Conservation (phyloP, 2,797 vertebrate species). For the Acipenser transmontanus region DNA sequence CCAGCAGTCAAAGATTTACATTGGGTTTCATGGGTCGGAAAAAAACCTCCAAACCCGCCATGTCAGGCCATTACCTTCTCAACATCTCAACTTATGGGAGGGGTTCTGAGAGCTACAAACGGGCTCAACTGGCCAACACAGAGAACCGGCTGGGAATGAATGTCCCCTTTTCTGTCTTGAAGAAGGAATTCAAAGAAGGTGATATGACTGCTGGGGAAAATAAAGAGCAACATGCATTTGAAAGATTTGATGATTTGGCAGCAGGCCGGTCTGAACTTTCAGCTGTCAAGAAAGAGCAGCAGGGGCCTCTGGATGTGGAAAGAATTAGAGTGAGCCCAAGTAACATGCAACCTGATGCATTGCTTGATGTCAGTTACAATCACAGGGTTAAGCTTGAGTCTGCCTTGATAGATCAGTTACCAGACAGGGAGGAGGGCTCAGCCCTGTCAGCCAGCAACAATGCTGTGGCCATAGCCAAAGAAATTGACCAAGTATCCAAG, state of each 20-base stretch:
- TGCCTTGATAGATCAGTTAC: constrained; percentile 29
- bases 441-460: constrained; percentile 32
- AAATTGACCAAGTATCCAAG: constrained; percentile 59
- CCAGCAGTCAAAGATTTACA: constrained; percentile 60
- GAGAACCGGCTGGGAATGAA: constrained; percentile 20
- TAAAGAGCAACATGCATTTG: constrained; percentile 35
- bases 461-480: constrained; percentile 59
- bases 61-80: constrained; percentile 94
- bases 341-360: constrained; percentile 20
- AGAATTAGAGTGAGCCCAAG: neutral
- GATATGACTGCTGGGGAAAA: constrained; percentile 31
- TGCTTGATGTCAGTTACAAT: constrained; percentile 24
- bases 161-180: constrained; percentile 44
- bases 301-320: constrained; percentile 31
- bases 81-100: constrained; percentile 92
- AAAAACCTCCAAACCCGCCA: constrained; percentile 78
- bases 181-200: constrained; percentile 50
- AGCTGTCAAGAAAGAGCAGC: constrained; percentile 52
- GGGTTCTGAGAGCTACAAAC: constrained; percentile 73
- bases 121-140: constrained; percentile 46
- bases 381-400: constrained; percentile 54
- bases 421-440: constrained; percentile 36
- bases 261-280: constrained; percentile 33
- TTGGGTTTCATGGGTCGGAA: constrained; percentile 77
- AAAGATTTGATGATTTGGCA: constrained; percentile 36